Evolutionary conservation across 2,888 invertebrate species (phyloP), one percentile per base, ranked within the genome.

Genomic region (Lucinisca nassula): DNA sequence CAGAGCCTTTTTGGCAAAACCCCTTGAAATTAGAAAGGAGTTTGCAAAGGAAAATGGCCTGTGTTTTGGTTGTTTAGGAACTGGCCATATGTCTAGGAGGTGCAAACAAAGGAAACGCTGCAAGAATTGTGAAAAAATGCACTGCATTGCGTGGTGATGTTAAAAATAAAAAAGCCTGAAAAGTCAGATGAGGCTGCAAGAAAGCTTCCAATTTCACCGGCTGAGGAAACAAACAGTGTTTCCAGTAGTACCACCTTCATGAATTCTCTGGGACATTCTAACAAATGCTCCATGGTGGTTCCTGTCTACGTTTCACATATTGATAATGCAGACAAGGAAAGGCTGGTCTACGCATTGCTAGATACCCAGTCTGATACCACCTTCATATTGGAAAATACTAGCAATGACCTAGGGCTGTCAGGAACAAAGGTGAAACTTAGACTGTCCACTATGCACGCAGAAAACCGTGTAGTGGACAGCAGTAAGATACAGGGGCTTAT

Each of bases 361-460:
- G 92, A 92, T 75, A 85, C 91, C 6, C 90, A 90, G 67, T 89
- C 89, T 14, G 90, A 92, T 40, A 86, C 90, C 0, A 90, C 88
- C 0, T 91, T 92, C 45, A 40, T 90, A 21, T 51, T 83, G 10
- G 85, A 85, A 24, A 37, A 82, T 2, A 87, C 89, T 10, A 58
- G 79, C 45, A 51, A 79, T 24, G 74, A 21, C 21, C 70, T 92
- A 14, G 84, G 86, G 35, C 40, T 87, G 10, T 35, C 74, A 12
- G 85, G 87, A 17, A 30, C 45, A 38, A 24, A 49, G 8, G 76
- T 82, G 14, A 67, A 79, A 24, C 55, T 92, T n/a, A 67, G 49
- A 6, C 74, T 92, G 12, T 86, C 91, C 10, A 92, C 90, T 1
- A 86, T 88, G 84, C 45, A 85, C 40, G 79, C 89, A 10, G 38